Evolutionary conservation across 2,113 vertebrate species (phyloP).

Genomic region (Rhinolophus ferrumequinum): DNA sequence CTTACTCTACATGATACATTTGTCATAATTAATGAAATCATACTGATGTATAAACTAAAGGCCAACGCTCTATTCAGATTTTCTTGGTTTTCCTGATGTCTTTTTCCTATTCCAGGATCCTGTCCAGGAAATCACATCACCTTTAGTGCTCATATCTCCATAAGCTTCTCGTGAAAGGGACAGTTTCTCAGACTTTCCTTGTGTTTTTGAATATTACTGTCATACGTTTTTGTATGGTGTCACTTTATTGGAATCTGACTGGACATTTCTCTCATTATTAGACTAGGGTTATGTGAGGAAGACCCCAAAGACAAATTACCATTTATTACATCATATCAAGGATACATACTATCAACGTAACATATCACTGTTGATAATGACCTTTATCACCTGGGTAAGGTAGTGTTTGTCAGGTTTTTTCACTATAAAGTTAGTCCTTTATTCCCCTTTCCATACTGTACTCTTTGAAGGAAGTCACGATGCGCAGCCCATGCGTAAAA

Average conservation of each 20-base stretch:
- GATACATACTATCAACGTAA: not conserved
- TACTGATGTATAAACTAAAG: not conserved
- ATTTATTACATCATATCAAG: not conserved
- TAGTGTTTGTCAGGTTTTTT: not conserved
- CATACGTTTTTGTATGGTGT: not conserved
- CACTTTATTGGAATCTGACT: not conserved
- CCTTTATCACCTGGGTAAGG: not conserved
- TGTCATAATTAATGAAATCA: not conserved
- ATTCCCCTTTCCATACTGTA: accelerated
- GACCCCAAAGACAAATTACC: not conserved
- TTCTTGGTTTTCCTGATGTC: not conserved
- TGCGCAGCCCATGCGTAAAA: not conserved
- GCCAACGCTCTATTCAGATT: not conserved
- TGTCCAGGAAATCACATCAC: not conserved
- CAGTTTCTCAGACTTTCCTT: not conserved
- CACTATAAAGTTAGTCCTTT: not conserved
- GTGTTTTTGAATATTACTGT: not conserved
- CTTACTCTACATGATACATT: not conserved
- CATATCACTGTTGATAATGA: not conserved
- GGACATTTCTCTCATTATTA: not conserved
- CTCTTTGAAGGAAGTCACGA: not conserved
- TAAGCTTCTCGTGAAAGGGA: not conserved
- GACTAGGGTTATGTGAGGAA: not conserved
- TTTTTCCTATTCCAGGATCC: not conserved
- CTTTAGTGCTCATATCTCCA: not conserved